Conservation (phyloP, 2,797 vertebrate species). For the Erithacus rubecula region DNA sequence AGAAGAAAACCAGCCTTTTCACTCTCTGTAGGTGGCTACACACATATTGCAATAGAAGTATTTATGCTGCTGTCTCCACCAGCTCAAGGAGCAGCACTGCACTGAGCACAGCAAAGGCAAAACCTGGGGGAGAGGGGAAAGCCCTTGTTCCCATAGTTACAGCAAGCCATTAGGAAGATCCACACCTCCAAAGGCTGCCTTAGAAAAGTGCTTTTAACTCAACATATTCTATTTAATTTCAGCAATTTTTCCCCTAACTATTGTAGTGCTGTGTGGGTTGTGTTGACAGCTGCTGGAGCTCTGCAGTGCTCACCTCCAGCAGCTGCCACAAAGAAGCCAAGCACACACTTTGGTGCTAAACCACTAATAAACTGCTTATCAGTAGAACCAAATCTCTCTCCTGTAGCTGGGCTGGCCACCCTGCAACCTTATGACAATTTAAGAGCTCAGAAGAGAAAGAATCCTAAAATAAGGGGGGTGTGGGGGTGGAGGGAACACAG, state of each 20-base stretch:
- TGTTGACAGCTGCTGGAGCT: neutral
- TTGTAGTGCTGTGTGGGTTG: neutral
- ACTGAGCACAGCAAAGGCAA: constrained; percentile 53
- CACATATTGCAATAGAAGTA: neutral
- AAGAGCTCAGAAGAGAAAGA: neutral
- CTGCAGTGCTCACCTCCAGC: neutral
- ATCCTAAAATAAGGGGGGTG: neutral
- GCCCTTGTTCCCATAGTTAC: constrained; percentile 70
- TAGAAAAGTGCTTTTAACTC: constrained; percentile 26
- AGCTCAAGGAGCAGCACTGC: constrained; percentile 11
- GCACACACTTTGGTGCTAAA: neutral
- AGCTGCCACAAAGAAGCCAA: neutral
- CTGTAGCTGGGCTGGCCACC: neutral
- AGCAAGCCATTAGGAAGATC: neutral
- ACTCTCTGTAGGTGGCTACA: constrained; percentile 35
- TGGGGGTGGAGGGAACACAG: neutral
- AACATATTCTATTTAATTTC: constrained; percentile 29
- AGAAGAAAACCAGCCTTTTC: constrained; percentile 49
- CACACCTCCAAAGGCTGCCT: neutral
- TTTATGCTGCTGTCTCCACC: constrained; percentile 17
- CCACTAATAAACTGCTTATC: neutral
- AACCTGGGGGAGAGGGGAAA: constrained; percentile 37
- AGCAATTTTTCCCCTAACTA: neutral
- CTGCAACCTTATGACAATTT: neutral
- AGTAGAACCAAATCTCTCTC: neutral